Evolutionary conservation across 2,888 invertebrate species (phyloP), one percentile per base, ranked within the genome.

Genomic region (Sisyra nigra): DNA sequence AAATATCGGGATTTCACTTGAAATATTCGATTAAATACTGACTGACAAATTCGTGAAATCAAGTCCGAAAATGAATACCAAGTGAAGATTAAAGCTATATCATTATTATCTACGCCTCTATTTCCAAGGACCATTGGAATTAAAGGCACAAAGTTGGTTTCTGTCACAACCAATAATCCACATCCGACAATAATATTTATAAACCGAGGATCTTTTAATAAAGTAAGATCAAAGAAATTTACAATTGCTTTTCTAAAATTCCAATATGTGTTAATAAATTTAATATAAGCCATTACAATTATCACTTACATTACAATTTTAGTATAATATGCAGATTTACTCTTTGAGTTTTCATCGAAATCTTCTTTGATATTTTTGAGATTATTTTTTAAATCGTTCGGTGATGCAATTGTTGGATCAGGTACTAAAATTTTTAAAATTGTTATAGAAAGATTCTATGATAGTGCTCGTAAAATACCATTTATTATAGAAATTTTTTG

Each of bases 131-230:
- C 61, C 50, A 81, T 53, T 1, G 84, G 82, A 47, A 82, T 70
- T 40, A 84, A 55, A 1, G 77, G 74, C 49, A 76, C 71, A 55
- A 84, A 84, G 0, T 76, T 75, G 33, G 75, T 66, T 55, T 84
- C 83, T 5, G 80, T 72, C 44, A 76, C 76, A 46, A 78, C 68
- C 3, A 76, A 72, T 44, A 82, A 67, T 1, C 80, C 71, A 54
- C 80, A 68, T 32, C 83, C 84, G 24, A 80, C 56, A 40, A 75
- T 71, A 45, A 82, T 77, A 54, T 80, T 83, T 7, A 80, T 68
- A 50, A 75, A 80, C 18, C 72, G 65, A n/a, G 67, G 65, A 49
- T 78, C 71, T 54, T 76, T 76, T 8, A 80, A 56, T 8, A 80
- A 58, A 1, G 68, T 68, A 45, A 80, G 57, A 54, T 79, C 78